Conservation (phyloP, 35 echinoderm and acorn worm species). For the Strongylocentrotus purpuratus region DNA sequence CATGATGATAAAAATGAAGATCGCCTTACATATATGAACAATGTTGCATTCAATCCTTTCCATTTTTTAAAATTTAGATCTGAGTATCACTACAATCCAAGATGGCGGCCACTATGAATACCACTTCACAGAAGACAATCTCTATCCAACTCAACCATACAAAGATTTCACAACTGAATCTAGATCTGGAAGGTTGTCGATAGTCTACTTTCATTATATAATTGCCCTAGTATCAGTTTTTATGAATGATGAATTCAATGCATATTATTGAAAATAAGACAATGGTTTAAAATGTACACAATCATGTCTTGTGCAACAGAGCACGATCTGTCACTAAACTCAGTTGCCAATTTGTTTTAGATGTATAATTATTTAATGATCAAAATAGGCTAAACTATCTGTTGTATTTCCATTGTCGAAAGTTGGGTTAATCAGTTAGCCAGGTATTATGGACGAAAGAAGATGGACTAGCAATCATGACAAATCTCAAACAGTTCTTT, state of each 20-base stretch:
- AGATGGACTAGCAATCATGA: too few relatives aligned
- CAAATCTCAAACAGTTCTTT: neutral
- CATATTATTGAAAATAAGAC: neutral
- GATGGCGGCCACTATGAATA: conserved; percentile 33
- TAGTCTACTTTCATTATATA: neutral
- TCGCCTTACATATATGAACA: too few relatives aligned
- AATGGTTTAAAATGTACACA: neutral
- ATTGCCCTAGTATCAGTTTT: neutral
- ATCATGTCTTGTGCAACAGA: neutral
- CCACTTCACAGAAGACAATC: neutral
- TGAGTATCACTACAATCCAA: neutral
- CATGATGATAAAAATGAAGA: too few relatives aligned
- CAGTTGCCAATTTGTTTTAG: too few relatives aligned
- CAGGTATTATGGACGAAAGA: too few relatives aligned
- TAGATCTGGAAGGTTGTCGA: neutral
- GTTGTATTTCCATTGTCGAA: too few relatives aligned
- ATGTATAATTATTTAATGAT: too few relatives aligned
- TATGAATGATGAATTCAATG: neutral
- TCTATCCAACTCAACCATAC: neutral
- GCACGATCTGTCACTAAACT: neutral
- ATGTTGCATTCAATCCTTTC: neutral
- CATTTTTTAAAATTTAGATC: neutral
- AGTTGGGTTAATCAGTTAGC: too few relatives aligned
- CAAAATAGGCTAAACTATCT: too few relatives aligned
- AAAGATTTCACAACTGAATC: neutral